Percentiles rank a stretch among this genome's conserved stretches.
These are phyloP conservation scores for Pontoporia blainvillei DNA, from an alignment of 2,113 vertebrate species.

Conservation along the genomic window DNA sequence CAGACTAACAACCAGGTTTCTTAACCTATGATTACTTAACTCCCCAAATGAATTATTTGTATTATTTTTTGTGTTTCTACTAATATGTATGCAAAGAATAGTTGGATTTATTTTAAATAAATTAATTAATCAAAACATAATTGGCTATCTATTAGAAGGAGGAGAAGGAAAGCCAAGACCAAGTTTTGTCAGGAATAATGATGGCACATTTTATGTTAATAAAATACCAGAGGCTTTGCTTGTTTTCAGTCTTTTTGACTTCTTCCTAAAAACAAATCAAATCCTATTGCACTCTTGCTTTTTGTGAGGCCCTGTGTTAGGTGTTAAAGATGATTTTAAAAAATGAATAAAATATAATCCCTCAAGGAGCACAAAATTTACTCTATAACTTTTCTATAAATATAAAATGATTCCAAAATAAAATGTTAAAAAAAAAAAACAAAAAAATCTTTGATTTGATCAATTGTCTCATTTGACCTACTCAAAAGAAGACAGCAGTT, in stretches of 20 bases:
- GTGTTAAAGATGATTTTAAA: background rate
- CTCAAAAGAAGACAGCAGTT: slow-evolving; percentile 5
- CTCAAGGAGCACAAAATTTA: background rate
- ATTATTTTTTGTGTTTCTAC: background rate
- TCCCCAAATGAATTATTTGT: background rate
- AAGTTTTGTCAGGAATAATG: background rate
- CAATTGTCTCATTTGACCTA: background rate
- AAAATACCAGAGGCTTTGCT: background rate
- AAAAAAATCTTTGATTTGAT: background rate
- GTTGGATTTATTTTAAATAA: background rate
- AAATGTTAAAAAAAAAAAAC: background rate
- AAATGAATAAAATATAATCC: background rate
- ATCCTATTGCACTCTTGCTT: background rate
- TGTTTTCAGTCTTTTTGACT: background rate
- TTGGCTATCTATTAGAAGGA: background rate
- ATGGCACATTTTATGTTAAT: background rate
- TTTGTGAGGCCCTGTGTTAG: background rate
- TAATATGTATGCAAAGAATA: background rate
- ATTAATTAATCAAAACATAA: background rate
- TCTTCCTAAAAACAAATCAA: background rate
- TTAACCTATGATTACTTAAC: background rate
- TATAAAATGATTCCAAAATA: background rate
- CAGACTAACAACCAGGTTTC: background rate
- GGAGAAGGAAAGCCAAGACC: background rate
- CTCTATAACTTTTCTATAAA: background rate